Evolutionary conservation across 2,888 invertebrate genomes (phyloP).

Genomic region (Omphaloscelis lunosa): DNA sequence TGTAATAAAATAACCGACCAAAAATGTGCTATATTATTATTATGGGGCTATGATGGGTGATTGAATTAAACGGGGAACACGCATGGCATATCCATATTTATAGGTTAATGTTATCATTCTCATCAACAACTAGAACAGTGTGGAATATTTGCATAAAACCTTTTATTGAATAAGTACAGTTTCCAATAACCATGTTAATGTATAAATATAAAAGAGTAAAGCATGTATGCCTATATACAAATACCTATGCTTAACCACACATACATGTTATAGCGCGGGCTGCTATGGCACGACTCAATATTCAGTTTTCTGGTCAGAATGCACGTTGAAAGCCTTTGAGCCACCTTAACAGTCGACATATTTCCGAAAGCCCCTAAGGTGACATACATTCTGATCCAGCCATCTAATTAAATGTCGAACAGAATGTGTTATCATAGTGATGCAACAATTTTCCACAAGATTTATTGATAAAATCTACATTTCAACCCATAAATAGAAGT

Average conservation of each 20-base stretch:
- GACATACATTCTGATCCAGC: not conserved
- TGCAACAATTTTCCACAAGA: slow-evolving; percentile 24
- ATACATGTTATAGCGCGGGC: not conserved
- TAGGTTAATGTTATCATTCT: slow-evolving; percentile 15
- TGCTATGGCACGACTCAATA: not conserved
- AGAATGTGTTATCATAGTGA: slow-evolving; percentile 14
- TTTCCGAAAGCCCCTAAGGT: slow-evolving; percentile 4
- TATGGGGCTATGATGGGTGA: slow-evolving; percentile 21
- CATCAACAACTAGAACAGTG: not conserved
- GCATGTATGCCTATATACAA: too few relatives aligned
- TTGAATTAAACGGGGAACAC: slow-evolving; percentile 38
- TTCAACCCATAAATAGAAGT: slow-evolving; percentile 32
- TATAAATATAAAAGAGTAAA: not conserved
- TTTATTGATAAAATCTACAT: slow-evolving; percentile 27
- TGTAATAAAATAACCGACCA: slow-evolving; percentile 41
- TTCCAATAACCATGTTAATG: not conserved
- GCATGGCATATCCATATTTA: slow-evolving; percentile 20
- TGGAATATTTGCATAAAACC: not conserved
- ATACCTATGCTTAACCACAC: too few relatives aligned
- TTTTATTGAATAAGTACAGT: not conserved
- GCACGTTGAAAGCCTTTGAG: slow-evolving; percentile 22
- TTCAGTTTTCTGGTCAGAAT: not conserved
- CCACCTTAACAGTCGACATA: not conserved
- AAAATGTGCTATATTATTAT: slow-evolving; percentile 47
- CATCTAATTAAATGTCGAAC: slow-evolving; percentile 3